A percentile compares a stretch with the other conserved stretches of the same genome.
Evolutionary conservation across 2,113 vertebrate species (phyloP).

Genomic region (Ctenomys sociabilis): DNA sequence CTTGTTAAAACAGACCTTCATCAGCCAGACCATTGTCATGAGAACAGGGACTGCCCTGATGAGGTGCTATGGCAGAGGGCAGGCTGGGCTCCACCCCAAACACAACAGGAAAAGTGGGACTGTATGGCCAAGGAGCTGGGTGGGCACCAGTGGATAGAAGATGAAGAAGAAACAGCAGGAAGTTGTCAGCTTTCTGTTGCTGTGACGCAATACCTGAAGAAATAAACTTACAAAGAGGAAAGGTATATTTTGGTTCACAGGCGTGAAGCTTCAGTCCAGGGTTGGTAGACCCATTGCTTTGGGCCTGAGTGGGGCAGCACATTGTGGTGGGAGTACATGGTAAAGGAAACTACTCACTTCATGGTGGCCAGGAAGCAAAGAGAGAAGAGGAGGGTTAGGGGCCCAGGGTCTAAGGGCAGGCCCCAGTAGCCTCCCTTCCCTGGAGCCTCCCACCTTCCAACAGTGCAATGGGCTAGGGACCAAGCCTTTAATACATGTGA

Average conservation of each 20-base stretch:
- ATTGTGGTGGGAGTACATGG: too few species aligned
- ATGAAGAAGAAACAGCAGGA: neutral
- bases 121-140: accelerated
- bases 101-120: neutral
- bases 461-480: neutral
- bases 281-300: neutral
- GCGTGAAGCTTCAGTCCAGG: neutral
- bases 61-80: neutral
- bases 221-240: neutral
- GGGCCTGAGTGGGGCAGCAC: neutral
- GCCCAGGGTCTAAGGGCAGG: neutral
- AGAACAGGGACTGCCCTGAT: neutral
- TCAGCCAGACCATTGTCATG: accelerated
- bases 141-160: too few species aligned
- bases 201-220: neutral
- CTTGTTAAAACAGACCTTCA: neutral
- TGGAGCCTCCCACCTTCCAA: neutral
- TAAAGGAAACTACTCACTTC: neutral
- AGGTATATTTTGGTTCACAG: neutral
- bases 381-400: neutral
- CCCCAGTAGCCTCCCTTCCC: neutral
- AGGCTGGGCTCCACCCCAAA: neutral
- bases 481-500: neutral
- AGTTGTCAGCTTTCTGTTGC: neutral
- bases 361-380: neutral